Conservation (phyloP, 37 sponge, comb jelly and placozoan genomes). For the Halichondria panicea region DNA sequence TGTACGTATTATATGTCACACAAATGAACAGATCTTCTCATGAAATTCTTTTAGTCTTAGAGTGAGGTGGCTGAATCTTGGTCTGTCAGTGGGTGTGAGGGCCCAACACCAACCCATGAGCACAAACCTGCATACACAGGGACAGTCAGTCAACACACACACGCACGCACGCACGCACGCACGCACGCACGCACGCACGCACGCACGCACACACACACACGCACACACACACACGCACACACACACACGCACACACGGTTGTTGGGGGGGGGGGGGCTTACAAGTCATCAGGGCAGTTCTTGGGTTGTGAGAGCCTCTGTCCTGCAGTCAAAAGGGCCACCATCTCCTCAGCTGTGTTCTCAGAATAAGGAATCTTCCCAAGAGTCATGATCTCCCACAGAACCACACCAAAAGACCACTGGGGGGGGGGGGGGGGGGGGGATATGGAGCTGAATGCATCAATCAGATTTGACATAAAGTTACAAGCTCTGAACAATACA, state of each 20-base stretch:
- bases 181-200: background rate
- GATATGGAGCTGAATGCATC: background rate
- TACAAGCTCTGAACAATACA: no score
- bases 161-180: background rate
- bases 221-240: background rate
- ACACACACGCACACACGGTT: background rate
- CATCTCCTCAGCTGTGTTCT: slow-evolving; percentile 54
- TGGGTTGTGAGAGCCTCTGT: slow-evolving; percentile 70
- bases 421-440: background rate
- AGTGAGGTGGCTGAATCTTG: slow-evolving; percentile 81
- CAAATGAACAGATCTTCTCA: slow-evolving; percentile 56
- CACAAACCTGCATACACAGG: slow-evolving; percentile 51
- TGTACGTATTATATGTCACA: slow-evolving; percentile 17
- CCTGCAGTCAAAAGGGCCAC: slow-evolving; percentile 50
- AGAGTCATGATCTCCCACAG: slow-evolving; percentile 86
- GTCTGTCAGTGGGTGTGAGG: slow-evolving; percentile 82
- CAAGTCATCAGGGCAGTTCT: slow-evolving; percentile 83
- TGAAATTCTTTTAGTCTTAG: slow-evolving; percentile 76
- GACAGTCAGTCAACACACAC: background rate
- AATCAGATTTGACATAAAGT: no score
- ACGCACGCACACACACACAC: background rate
- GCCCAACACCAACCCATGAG: slow-evolving; percentile 92
- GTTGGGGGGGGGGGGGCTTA: slow-evolving; percentile 17
- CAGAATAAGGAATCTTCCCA: slow-evolving; percentile 68
- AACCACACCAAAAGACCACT: slow-evolving; percentile 93